Percentiles rank a stretch among this genome's conserved stretches.
Evolutionary conservation across 1,140 invertebrate genomes (phyloP).

Genomic region (Zaprionus lachaisei): DNA sequence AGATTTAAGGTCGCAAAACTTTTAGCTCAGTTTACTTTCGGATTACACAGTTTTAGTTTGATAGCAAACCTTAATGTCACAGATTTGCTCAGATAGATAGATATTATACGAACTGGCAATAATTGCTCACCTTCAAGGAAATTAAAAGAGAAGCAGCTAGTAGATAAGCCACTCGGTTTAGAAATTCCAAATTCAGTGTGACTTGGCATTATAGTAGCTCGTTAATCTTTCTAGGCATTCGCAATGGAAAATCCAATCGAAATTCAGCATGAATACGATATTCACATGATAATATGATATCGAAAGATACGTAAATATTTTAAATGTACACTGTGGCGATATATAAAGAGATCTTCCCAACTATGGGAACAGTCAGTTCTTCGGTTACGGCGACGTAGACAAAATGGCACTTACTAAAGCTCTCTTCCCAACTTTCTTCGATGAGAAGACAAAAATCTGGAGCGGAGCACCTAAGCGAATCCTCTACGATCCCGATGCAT

Average conservation of each 20-base stretch:
- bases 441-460: slow-evolving; percentile 66
- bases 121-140: slow-evolving; percentile 15
- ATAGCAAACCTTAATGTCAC: neutral
- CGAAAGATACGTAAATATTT: slow-evolving; percentile 14
- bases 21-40: neutral
- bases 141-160: slow-evolving; percentile 23
- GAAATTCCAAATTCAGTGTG: slow-evolving; percentile 9
- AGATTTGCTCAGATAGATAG: neutral
- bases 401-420: slow-evolving; percentile 56
- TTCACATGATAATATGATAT: slow-evolving; percentile 23
- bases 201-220: slow-evolving; percentile 1
- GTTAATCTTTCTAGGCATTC: slow-evolving; percentile 7
- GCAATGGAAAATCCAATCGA: slow-evolving; percentile 20
- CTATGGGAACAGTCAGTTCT: slow-evolving; percentile 17
- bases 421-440: slow-evolving; percentile 56
- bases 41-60: neutral
- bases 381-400: slow-evolving; percentile 5
- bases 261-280: slow-evolving; percentile 5
- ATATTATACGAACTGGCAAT: neutral
- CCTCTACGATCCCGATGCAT: slow-evolving; percentile 41
- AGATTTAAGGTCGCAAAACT: neutral
- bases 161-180: slow-evolving; percentile 1
- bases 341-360: slow-evolving; percentile 18
- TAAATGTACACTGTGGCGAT: neutral
- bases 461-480: slow-evolving; percentile 36